These are phyloP conservation scores for Lanius ludovicianus DNA, from an alignment of 2,113 vertebrate species.

Conservation along the genomic window DNA sequence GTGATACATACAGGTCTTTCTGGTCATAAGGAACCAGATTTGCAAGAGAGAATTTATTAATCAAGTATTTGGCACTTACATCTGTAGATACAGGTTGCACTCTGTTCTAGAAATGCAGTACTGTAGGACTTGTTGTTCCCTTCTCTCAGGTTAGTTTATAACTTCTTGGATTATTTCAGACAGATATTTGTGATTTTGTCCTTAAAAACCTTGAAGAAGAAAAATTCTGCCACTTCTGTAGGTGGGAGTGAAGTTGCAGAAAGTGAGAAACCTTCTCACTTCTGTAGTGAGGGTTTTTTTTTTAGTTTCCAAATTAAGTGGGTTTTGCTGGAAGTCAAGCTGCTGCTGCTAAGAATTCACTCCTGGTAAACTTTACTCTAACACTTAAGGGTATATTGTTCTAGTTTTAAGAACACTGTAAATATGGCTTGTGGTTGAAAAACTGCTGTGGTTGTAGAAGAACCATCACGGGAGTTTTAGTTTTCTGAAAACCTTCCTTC, in stretches of 20 bases:
- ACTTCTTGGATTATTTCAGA: neutral
- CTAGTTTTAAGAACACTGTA: neutral
- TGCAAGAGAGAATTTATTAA: neutral
- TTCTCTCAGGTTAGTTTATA: neutral
- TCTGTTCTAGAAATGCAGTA: neutral
- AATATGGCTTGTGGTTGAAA: neutral
- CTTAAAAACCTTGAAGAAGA: constrained; percentile 20
- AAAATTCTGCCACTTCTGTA: constrained; percentile 1
- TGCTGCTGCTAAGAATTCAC: neutral
- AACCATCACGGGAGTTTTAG: neutral
- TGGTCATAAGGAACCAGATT: neutral
- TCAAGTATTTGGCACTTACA: neutral
- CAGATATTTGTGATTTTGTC: constrained; percentile 20
- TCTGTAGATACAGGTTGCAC: neutral
- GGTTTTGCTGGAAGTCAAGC: constrained; percentile 2
- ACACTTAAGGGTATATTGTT: neutral
- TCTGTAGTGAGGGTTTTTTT: neutral
- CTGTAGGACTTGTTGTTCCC: neutral
- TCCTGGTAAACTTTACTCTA: neutral
- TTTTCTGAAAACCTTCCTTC: neutral
- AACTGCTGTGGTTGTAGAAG: neutral
- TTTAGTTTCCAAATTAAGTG: constrained; percentile 7
- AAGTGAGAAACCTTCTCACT: constrained; percentile 43
- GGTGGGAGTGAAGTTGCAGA: constrained; percentile 20
- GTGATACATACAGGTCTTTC: neutral